Base-by-base conservation (phyloP, 2,113 vertebrate species). In the Pygoscelis adeliae region DNA sequence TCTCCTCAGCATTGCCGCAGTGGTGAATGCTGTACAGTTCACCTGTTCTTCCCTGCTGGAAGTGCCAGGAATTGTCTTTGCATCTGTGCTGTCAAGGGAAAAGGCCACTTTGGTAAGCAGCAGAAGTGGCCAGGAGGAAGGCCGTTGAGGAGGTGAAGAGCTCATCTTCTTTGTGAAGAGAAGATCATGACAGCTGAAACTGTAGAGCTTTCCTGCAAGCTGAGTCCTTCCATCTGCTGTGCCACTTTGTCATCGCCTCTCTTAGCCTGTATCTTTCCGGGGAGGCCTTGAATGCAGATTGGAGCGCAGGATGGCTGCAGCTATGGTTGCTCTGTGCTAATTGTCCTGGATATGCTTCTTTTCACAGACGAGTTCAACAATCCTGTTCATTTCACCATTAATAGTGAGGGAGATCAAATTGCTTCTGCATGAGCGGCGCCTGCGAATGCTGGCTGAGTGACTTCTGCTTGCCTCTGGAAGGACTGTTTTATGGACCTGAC, bases 301-400 rank as follows among this genome's bases (percentile, higher is more conserved):
- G 77, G 65, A 67, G 52, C 0, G 2, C 36, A 10, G 46, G n/a
- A 15, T 46, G 62, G 49, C 74, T 71, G 70, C 36, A 65, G 63
- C 50, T 42, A 2, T 26, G 67, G 15, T 66, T 93, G 56, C 44
- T 56, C 25, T 49, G 25, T 58, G 56, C 89, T 96, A 2, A 97
- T 62, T 89, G 56, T 89, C 23, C 50, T 80, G 79, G 20, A 6
- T 91, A 2, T 94, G 32, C 79, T 80, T 87, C 73, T 95, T 90
- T 97, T 72, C 65, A 53, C 99, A 99, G 99, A 99, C 99, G 2
- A 98, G 98, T 42, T 98, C 98, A 86, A 99, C 99, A 17, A 62
- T 99, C 52, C 18, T 99, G 21, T 99, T 99, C 98, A 99, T 99
- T 97, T 96, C 96, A 1, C 99, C 99, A 0, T 82, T 99, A 80